Conservation (phyloP, 2,888 invertebrate genomes). For the Tholera decimalis region DNA sequence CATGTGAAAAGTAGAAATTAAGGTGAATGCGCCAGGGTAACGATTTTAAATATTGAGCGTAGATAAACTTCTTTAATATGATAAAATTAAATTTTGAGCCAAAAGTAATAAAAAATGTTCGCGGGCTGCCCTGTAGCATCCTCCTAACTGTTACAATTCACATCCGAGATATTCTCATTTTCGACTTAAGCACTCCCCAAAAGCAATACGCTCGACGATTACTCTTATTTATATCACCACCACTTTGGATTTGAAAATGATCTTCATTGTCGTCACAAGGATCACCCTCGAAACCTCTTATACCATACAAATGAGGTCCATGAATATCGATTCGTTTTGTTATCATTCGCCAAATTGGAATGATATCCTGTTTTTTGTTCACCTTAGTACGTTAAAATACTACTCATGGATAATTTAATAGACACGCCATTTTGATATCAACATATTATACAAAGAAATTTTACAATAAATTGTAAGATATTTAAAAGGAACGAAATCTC, state of each 20-base stretch:
- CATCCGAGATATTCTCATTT: slow-evolving; percentile 25
- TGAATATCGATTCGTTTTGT: slow-evolving; percentile 28
- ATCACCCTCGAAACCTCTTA: slow-evolving; percentile 45
- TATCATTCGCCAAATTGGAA: neutral
- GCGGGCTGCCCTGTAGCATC: neutral
- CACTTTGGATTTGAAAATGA: slow-evolving; percentile 24
- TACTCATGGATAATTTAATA: neutral
- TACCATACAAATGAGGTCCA: slow-evolving; percentile 23
- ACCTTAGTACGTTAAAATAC: neutral
- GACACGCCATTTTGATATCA: neutral
- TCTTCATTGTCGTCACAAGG: slow-evolving; percentile 27
- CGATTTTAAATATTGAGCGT: neutral
- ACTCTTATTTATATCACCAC: slow-evolving; percentile 25
- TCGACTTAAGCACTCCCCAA: slow-evolving; percentile 33
- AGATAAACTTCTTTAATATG: neutral
- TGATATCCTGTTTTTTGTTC: slow-evolving; percentile 1
- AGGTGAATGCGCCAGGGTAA: neutral
- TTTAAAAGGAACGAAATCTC: too few species aligned
- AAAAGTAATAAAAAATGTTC: neutral
- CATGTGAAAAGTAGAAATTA: neutral
- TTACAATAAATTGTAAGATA: too few species aligned
- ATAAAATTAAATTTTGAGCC: neutral
- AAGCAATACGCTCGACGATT: slow-evolving; percentile 13
- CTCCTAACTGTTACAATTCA: neutral
- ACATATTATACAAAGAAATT: too few species aligned